These are phyloP conservation scores for Mastomys natalensis DNA, from an alignment of 2,113 vertebrate species.

Conservation along the genomic window DNA sequence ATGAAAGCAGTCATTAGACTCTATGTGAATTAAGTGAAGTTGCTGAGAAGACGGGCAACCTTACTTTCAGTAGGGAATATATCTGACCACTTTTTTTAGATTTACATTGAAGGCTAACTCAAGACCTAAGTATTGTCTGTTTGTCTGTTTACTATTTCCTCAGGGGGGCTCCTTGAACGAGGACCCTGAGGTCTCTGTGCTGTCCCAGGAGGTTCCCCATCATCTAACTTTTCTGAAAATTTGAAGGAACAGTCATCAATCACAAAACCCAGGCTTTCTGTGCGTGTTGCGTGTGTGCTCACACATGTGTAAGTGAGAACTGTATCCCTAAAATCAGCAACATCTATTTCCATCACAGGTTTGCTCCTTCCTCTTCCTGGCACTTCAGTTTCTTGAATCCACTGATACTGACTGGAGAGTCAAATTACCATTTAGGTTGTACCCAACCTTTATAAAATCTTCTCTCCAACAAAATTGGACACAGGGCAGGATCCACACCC, in stretches of 20 bases:
- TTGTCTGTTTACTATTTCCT: not conserved
- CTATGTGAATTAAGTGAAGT: slow-evolving; percentile 46
- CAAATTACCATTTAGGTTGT: slow-evolving; percentile 68
- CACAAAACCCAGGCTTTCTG: not conserved
- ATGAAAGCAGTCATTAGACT: slow-evolving; percentile 48
- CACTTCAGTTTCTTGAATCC: slow-evolving; percentile 67
- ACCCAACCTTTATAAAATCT: slow-evolving; percentile 69
- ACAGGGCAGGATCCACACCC: not conserved
- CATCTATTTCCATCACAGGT: slow-evolving; percentile 75
- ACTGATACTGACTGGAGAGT: slow-evolving; percentile 74
- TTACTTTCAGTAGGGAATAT: slow-evolving; percentile 36
- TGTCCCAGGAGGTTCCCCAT: not conserved
- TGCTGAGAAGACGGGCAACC: slow-evolving; percentile 63
- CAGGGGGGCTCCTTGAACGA: slow-evolving; percentile 12
- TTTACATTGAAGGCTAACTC: slow-evolving; percentile 39
- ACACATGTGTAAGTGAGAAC: rapidly evolving
- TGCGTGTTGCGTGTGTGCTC: not conserved
- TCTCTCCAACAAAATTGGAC: slow-evolving; percentile 32
- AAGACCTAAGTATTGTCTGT: slow-evolving; percentile 9
- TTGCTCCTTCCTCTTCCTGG: slow-evolving; percentile 77
- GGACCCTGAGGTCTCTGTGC: not conserved
- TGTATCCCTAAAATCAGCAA: not conserved
- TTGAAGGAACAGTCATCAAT: not conserved
- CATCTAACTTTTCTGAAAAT: slow-evolving; percentile 32
- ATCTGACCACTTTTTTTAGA: slow-evolving; percentile 48